Percentiles rank a stretch among this genome's conserved stretches.
Conservation (phyloP, 2,797 vertebrate genomes). For the Cichlasoma orientale region DNA sequence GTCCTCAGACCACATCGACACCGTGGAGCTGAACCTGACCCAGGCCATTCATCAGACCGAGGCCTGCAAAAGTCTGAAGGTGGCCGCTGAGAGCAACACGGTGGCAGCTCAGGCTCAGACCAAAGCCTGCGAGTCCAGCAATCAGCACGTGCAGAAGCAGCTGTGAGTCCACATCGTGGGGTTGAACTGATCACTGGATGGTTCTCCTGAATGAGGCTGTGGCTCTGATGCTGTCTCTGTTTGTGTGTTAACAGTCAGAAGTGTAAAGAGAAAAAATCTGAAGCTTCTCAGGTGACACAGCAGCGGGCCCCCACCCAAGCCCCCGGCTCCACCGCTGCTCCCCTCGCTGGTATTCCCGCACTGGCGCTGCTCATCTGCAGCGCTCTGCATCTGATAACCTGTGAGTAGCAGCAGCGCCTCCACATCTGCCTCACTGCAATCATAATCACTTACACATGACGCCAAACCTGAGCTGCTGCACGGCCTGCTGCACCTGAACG, state of each 20-base stretch:
- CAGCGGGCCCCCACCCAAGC: neutral
- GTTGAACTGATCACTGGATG: neutral
- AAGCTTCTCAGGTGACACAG: neutral
- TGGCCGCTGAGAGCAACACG: conserved; percentile 61
- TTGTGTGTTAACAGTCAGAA: conserved; percentile 51
- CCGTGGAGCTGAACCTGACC: conserved; percentile 74
- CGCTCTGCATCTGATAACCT: conserved; percentile 52
- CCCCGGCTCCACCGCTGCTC: fast-evolving
- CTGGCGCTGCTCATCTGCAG: conserved; percentile 42
- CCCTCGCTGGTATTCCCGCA: conserved; percentile 1
- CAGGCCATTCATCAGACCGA: conserved; percentile 36
- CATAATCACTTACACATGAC: neutral
- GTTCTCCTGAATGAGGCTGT: neutral
- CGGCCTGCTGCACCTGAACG: neutral
- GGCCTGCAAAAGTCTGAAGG: conserved; percentile 49
- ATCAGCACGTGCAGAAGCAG: conserved; percentile 68
- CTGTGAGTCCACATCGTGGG: conserved; percentile 68
- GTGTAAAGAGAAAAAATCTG: conserved; percentile 23
- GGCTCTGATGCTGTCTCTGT: conserved; percentile 1
- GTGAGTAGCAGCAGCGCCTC: conserved; percentile 30
- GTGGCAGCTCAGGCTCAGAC: conserved; percentile 66
- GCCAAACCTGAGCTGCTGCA: neutral
- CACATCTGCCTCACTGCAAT: neutral
- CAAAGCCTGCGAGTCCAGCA: conserved; percentile 56
- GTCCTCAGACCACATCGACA: conserved; percentile 64